Conservation (phyloP, 1,140 invertebrate genomes). For the Caenorhabditis elegans region WBcel235 BX284605.5:3492001-3492500, state of each 20-base stretch:
- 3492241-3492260: neutral
- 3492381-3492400: neutral
- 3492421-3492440: neutral
- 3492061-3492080: neutral
- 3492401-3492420: neutral
- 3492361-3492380: no score
- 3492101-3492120: neutral
- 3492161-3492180: neutral
- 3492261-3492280: neutral
- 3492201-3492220: neutral
- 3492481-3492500: no score
- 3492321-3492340: neutral
- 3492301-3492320: neutral
- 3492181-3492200: neutral
- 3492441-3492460: neutral
- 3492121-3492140: neutral
- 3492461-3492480: no score
- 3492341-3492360: neutral
- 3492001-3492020: neutral
- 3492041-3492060: neutral
- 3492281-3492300: no score
- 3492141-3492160: neutral
- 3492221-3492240: neutral
- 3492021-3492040: neutral
- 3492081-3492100: neutral